Percentiles rank a stretch among this genome's conserved stretches.
Evolutionary conservation across 2,888 invertebrate genomes (phyloP).

Genomic region (Leuctra nigra): DNA sequence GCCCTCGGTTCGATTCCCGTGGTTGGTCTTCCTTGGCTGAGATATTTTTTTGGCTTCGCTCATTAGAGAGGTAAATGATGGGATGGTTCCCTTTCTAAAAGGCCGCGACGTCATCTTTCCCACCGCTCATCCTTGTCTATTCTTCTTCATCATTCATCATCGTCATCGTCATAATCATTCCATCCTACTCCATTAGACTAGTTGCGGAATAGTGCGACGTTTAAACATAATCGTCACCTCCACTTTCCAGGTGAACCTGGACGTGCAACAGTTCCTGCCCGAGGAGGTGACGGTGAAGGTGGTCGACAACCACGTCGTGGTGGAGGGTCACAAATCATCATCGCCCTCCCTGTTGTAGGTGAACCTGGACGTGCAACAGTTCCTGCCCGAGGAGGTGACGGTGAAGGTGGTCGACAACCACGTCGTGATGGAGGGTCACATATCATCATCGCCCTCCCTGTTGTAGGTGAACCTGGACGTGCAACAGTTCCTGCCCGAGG

Average conservation of each 20-base stretch:
- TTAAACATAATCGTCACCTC: background rate
- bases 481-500: constrained; percentile 41
- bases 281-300: constrained; percentile 42
- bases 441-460: background rate
- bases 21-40: no score
- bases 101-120: no score
- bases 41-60: no score
- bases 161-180: no score
- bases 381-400: constrained; percentile 40
- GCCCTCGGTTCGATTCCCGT: no score
- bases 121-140: no score
- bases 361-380: constrained; percentile 39
- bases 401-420: constrained; percentile 41
- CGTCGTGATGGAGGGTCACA: constrained; percentile 42
- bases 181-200: no score
- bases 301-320: constrained; percentile 38
- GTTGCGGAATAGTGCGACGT: no score
- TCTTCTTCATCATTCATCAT: no score
- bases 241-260: constrained; percentile 31
- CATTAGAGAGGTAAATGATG: no score
- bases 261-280: constrained; percentile 41
- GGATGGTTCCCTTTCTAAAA: no score
- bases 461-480: constrained; percentile 35
- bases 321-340: constrained; percentile 44
- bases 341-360: constrained; percentile 15